These are phyloP conservation scores for Macrotis lagotis DNA, from an alignment of 2,113 vertebrate genomes.

Conservation along the genomic window DNA sequence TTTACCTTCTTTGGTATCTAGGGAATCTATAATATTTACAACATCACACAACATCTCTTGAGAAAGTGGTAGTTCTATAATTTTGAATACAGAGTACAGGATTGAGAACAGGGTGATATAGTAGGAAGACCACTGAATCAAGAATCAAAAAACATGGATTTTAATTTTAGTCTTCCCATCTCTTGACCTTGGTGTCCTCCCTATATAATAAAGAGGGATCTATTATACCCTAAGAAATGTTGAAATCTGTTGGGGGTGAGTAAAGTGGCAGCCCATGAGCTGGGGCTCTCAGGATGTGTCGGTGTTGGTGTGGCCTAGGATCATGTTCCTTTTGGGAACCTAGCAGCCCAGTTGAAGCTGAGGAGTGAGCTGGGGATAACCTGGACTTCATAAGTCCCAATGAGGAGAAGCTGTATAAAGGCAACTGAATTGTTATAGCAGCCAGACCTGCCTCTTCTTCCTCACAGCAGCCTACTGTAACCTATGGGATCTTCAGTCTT, in stretches of 20 bases:
- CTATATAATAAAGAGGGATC: background rate
- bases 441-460: constrained; percentile 25
- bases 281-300: background rate
- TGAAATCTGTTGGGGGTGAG: constrained; percentile 23
- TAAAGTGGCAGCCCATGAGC: constrained; percentile 28
- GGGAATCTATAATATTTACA: background rate
- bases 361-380: background rate
- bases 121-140: background rate
- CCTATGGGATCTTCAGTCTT: constrained; percentile 78
- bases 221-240: background rate
- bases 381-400: background rate
- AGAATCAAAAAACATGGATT: background rate
- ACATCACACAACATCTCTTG: background rate
- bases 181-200: background rate
- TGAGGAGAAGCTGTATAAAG: constrained; percentile 10
- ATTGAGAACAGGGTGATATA: background rate
- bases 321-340: constrained; percentile 71
- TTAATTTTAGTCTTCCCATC: background rate
- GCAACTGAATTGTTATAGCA: background rate
- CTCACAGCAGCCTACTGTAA: background rate
- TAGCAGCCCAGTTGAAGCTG: constrained; percentile 31
- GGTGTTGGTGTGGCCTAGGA: constrained; percentile 45
- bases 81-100: background rate
- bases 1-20: background rate
- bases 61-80: background rate